phyloP scores from a whole-genome alignment of 2,797 vertebrate species.

The Rhynchotus rufescens region DNA sequence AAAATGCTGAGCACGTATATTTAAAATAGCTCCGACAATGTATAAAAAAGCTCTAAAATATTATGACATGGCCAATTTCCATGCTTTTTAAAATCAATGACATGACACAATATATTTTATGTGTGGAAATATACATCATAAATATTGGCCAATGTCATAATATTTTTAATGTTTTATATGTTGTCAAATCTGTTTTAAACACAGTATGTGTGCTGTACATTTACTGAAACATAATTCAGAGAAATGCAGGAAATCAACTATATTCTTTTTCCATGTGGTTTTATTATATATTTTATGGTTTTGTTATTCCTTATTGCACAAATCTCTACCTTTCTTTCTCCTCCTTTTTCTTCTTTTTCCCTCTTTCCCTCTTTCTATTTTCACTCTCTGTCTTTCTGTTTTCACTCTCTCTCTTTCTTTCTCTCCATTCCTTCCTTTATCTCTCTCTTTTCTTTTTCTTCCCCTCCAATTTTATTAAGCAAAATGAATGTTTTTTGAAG shows the following conservation, averaged over 20 bases:
- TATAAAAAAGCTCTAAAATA: conserved; percentile 74
- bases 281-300: conserved; percentile 31
- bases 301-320: conserved; percentile 8
- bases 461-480: not conserved
- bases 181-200: conserved; percentile 72
- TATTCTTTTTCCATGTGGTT: conserved; percentile 62
- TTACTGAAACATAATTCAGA: conserved; percentile 68
- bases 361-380: not conserved
- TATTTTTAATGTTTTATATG: conserved; percentile 71
- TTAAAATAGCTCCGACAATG: conserved; percentile 74
- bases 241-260: conserved; percentile 55
- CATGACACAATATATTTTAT: conserved; percentile 73
- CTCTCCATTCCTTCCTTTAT: not conserved
- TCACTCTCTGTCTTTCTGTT: too few relatives aligned
- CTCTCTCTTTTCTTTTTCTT: not conserved
- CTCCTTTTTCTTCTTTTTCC: not conserved
- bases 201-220: conserved; percentile 42
- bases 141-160: conserved; percentile 71
- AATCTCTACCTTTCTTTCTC: not conserved
- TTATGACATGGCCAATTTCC: conserved; percentile 74
- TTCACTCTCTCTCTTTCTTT: not conserved
- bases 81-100: conserved; percentile 73
- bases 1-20: conserved; percentile 75
- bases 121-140: conserved; percentile 72
- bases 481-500: not conserved